phyloP scores from a whole-genome alignment of 2,113 vertebrate genomes.

The Limnothrissa miodon region DNA sequence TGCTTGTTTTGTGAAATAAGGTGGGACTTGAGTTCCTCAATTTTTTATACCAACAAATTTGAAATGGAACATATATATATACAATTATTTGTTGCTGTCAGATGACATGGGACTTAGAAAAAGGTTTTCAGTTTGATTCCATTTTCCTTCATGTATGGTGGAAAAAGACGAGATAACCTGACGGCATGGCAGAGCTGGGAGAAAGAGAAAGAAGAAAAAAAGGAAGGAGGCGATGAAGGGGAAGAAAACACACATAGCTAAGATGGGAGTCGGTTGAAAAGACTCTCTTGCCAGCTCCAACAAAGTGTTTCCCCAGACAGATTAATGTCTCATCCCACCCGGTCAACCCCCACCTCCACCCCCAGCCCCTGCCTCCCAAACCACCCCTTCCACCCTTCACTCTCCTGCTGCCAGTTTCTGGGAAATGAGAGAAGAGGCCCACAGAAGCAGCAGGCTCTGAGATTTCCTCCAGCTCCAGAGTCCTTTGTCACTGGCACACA shows the following conservation, averaged over 20 bases:
- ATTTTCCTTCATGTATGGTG: background rate
- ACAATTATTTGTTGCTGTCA: background rate
- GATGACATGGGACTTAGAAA: background rate
- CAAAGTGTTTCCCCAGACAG: slow-evolving; percentile 17
- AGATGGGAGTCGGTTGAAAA: background rate
- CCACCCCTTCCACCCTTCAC: background rate
- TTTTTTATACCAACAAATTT: background rate
- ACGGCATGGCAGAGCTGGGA: background rate
- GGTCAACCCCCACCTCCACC: background rate
- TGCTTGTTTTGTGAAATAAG: background rate
- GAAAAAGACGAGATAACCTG: background rate
- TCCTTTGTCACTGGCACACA: slow-evolving; percentile 49
- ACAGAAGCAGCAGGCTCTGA: slow-evolving; percentile 21
- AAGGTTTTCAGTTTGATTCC: background rate
- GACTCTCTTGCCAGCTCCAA: background rate
- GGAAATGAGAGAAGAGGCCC: slow-evolving; percentile 51
- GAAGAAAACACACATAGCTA: background rate
- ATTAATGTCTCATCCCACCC: slow-evolving; percentile 27
- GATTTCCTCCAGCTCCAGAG: slow-evolving; percentile 54
- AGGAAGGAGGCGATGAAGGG: too few relatives aligned
- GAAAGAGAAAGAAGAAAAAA: background rate
- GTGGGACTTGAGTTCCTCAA: background rate
- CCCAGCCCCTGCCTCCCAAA: too few relatives aligned
- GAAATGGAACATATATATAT: background rate
- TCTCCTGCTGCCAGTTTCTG: slow-evolving; percentile 23